These are phyloP conservation scores for Acipenser ruthenus DNA, from an alignment of 2,797 vertebrate species.

Conservation along the genomic window DNA sequence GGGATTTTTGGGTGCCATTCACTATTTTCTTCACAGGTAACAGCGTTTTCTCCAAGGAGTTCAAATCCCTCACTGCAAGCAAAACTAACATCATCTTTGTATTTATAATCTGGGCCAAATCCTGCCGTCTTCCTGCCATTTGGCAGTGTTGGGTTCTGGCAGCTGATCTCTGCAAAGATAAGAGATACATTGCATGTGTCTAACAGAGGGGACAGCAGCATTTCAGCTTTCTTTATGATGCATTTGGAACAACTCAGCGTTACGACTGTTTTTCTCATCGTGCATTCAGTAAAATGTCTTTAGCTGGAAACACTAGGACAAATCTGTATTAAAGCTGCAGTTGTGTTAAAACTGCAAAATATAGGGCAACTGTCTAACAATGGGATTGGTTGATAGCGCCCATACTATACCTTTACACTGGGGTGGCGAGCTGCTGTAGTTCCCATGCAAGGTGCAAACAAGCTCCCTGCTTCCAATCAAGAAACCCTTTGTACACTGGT, in stretches of 20 bases:
- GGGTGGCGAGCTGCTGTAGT: neutral
- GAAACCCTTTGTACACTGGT: neutral
- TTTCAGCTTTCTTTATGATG: no score
- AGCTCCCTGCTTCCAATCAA: neutral
- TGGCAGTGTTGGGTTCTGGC: neutral
- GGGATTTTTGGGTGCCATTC: neutral
- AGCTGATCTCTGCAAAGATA: neutral
- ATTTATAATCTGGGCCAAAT: neutral
- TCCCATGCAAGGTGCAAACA: neutral
- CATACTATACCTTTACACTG: neutral
- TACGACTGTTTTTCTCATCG: no score
- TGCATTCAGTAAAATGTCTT: no score
- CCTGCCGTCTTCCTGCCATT: neutral
- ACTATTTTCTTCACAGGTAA: conserved; percentile 3
- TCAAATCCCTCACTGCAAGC: neutral
- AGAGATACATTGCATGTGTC: no score
- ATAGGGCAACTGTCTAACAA: no score
- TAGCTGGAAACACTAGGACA: no score
- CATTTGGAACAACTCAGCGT: no score
- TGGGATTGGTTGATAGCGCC: no score
- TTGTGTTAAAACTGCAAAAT: no score
- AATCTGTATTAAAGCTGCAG: no score
- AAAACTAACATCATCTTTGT: neutral
- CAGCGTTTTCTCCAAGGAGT: neutral
- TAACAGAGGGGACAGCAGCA: no score